phyloP scores from a whole-genome alignment of 2,113 vertebrate genomes.

The Vidua chalybeata region DNA sequence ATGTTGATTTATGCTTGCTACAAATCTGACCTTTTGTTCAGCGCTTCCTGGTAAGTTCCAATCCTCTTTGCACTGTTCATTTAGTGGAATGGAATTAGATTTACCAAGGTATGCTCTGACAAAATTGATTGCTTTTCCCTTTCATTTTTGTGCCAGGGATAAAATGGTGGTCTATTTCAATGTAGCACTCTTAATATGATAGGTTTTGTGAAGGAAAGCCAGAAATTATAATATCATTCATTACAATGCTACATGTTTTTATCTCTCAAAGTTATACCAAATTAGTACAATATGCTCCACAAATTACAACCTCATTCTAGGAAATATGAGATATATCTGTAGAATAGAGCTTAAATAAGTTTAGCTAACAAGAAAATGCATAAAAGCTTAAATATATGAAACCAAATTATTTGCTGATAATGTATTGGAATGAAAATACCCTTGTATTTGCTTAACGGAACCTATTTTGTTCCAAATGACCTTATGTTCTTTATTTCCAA shows the following conservation, averaged over 20 bases:
- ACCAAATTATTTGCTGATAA: background rate
- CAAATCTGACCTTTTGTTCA: constrained; percentile 28
- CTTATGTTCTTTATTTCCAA: background rate
- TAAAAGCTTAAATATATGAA: background rate
- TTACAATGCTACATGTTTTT: fast-evolving
- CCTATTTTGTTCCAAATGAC: background rate
- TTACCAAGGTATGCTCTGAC: background rate
- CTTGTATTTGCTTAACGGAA: background rate
- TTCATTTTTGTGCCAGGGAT: background rate
- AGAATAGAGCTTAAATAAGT: background rate
- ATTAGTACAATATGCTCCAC: background rate
- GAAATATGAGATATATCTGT: background rate
- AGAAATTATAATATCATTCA: background rate
- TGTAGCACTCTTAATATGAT: background rate
- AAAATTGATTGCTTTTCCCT: constrained; percentile 1
- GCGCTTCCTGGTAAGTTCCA: constrained; percentile 24
- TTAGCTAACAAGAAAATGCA: background rate
- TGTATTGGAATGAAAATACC: background rate
- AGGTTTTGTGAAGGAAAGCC: background rate
- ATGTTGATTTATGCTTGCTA: constrained; percentile 57
- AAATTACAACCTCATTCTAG: background rate
- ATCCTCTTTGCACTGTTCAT: constrained; percentile 45
- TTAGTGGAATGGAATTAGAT: constrained; percentile 41
- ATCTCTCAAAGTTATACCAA: background rate
- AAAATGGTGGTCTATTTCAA: background rate